Base-by-base conservation (phyloP, 2,888 invertebrate genomes). In the Cryptophagus acutangulus region DNA sequence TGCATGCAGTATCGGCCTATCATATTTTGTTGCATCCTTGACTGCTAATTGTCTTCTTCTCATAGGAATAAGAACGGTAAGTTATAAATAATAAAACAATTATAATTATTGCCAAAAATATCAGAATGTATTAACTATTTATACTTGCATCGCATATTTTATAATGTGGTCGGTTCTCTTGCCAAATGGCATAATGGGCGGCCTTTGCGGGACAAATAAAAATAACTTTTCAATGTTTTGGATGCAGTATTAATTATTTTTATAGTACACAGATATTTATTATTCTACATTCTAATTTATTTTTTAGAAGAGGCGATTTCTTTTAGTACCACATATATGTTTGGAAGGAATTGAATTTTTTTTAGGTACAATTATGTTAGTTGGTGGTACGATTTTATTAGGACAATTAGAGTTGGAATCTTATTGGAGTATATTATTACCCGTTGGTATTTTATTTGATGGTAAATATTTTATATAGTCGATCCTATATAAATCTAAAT, bases 31-130 rank as follows among this genome's bases (percentile, higher is more conserved):
- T 3, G 31, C 16, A 3, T 10, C 31, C 4, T 12, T 31, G 8
- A 8, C n/a, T 10, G 14, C 31, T 8, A 3, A 8, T 3, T 10
- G 13, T 16, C 9, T 16, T 3, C n/a, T 31, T 15, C 5, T 31
- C n/a, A 3, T 31, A 15, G 31, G 31, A 13, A 31, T 31, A 31
- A 15, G 14, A 15, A 8, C 16, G 31, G 31, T 31, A 15, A 31
- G 15, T 10, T 10, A 31, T 10, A 4, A 31, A n/a, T 3, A 15
- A 15, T 8, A 13, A 16, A 8, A 31, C 15, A 16, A 15, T 3
- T n/a, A 5, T 31, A 13, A 31, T 4, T 3, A 2, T 15, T 31
- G 8, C n/a, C n/a, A 15, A n/a, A n/a, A n/a, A 31, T 16, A 15
- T 15, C 31, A 31, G 31, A 8, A 26, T n/a, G n/a, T n/a, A n/a